Evolutionary conservation across 2,888 invertebrate genomes (phyloP), one percentile per base, ranked within the genome.

Genomic region (Drosophila neonasuta): DNA sequence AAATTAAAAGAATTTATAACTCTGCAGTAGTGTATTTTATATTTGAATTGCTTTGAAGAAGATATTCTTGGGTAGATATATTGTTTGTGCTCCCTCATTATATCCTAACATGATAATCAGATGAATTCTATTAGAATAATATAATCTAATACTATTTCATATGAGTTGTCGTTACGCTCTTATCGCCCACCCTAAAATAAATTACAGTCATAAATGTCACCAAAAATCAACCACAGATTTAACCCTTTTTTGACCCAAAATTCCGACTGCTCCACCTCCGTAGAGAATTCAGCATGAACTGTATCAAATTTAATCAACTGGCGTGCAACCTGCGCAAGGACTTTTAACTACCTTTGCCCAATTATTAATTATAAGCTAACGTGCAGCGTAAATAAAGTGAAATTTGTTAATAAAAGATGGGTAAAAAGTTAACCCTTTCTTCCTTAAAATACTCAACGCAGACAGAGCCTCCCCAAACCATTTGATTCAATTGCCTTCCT

Each of bases 371-470:
- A 81, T 70, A 72, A 74, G 71, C 75, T 79, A 71, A 71, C 80
- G 83, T 86, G 84, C 77, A 74, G 79, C 80, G 79, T 79, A 79
- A 83, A 83, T 86, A 77, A 83, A 86, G 83, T 24, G 63, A 80
- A 79, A 85, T 82, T 85, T 83, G 86, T 80, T 80, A 80, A 86
- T 80, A 86, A 79, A 83, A 70, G 65, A 69, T 64, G 63, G 64
- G 68, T 61, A 63, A 57, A 59, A 70, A 68, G 46, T 52, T 54
- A 80, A 83, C 78, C 79, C 80, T 82, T 77, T 79, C 51, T 30
- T 48, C 42, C 60, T 20, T 29, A 50, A 34, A 11, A 20, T 13
- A 11, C 7, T 36, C 6, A 7, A 6, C n/a, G 9, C 42, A 41
- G 39, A 2, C 39, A 41, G 39, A 8, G 6, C 20, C 41, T 39